Conservation (phyloP, 2,113 vertebrate genomes). For the Ramphastos sulfuratus region DNA sequence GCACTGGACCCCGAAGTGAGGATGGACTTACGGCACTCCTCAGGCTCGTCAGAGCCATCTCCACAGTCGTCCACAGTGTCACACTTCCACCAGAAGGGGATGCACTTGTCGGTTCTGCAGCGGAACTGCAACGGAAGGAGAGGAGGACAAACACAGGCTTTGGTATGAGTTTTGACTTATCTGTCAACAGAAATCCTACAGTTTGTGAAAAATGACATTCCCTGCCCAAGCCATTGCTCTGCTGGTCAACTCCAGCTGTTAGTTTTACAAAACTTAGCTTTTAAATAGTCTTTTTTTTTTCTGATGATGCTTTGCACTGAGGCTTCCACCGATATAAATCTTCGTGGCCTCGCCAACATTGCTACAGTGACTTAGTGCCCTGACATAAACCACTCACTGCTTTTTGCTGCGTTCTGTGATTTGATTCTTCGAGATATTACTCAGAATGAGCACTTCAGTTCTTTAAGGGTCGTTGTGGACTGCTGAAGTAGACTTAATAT, state of each 20-base stretch:
- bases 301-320: neutral
- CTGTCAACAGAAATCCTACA: neutral
- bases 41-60: slow-evolving; percentile 94
- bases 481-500: neutral
- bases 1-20: fast-evolving
- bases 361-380: neutral
- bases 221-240: neutral
- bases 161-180: neutral
- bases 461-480: neutral
- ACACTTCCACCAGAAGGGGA: slow-evolving; percentile 99
- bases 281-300: neutral
- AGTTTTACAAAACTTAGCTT: neutral
- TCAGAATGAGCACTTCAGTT: neutral
- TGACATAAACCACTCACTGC: neutral
- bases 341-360: neutral
- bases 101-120: slow-evolving; percentile 97
- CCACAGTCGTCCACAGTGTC: slow-evolving; percentile 98
- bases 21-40: slow-evolving; percentile 91
- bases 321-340: neutral
- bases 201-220: neutral
- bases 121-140: slow-evolving; percentile 82
- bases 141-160: neutral
- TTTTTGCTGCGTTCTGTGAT: neutral
- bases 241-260: neutral
- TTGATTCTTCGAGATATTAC: neutral